Percentiles rank a stretch among this genome's conserved stretches.
phyloP scores from a whole-genome alignment of 2,888 invertebrate genomes.

The Lutraria lutraria region DNA sequence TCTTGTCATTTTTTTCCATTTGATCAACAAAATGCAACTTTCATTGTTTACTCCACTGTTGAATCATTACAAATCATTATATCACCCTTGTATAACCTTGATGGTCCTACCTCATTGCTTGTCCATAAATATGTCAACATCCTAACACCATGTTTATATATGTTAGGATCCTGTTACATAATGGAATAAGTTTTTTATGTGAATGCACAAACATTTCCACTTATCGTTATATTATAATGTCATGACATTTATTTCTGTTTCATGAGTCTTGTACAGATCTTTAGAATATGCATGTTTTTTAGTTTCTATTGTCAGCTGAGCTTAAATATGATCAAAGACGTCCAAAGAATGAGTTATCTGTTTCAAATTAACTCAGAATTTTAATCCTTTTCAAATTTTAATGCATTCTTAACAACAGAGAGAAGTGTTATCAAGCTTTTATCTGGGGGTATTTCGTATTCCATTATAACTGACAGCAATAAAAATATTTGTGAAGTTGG shows the following conservation, averaged over 20 bases:
- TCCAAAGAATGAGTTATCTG: background rate
- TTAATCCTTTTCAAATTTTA: no score
- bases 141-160: background rate
- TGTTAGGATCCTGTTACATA: conserved; percentile 2
- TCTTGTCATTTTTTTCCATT: background rate
- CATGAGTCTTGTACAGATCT: background rate
- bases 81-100: background rate
- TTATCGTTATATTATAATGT: background rate
- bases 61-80: background rate
- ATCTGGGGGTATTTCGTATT: no score
- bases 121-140: background rate
- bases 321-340: background rate
- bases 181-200: background rate
- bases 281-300: background rate
- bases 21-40: conserved; percentile 16
- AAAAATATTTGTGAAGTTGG: no score
- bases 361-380: no score
- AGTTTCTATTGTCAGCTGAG: background rate
- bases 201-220: conserved; percentile 9
- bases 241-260: no score
- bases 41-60: background rate
- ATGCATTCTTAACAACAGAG: no score
- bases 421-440: no score
- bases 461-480: no score
- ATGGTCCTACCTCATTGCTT: conserved; percentile 21